Percentiles rank a stretch among this genome's conserved stretches.
Conservation (phyloP, 2,113 vertebrate species). For the Struthidea cinerea region DNA sequence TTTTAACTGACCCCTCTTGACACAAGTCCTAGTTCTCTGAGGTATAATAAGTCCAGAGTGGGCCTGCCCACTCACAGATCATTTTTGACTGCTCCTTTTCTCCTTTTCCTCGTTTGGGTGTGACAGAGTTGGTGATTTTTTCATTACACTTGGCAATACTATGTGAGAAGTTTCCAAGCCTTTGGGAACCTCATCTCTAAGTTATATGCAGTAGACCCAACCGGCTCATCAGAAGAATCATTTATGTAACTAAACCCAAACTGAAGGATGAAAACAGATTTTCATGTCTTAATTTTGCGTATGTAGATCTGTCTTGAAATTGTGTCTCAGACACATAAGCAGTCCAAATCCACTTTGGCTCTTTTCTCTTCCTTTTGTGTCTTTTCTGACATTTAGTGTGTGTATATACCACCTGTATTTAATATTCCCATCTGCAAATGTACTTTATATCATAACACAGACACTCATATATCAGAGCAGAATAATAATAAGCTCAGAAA, state of each 20-base stretch:
- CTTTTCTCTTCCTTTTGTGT: background rate
- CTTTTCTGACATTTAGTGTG: background rate
- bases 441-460: background rate
- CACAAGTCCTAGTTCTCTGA: background rate
- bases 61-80: rapidly evolving
- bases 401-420: background rate
- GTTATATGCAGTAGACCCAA: background rate
- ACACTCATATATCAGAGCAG: background rate
- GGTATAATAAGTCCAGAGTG: background rate
- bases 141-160: background rate
- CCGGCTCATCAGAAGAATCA: background rate
- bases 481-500: background rate
- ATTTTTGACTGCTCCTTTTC: background rate
- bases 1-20: background rate
- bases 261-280: background rate
- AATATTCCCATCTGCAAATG: background rate
- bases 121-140: background rate
- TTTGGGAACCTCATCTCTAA: background rate
- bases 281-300: background rate
- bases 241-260: background rate
- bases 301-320: background rate
- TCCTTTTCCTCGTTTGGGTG: background rate
- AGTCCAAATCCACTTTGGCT: background rate
- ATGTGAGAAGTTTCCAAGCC: background rate
- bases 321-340: background rate